Evolutionary conservation across 2,113 vertebrate species (phyloP).

Genomic region (Brienomyrus brachyistius): DNA sequence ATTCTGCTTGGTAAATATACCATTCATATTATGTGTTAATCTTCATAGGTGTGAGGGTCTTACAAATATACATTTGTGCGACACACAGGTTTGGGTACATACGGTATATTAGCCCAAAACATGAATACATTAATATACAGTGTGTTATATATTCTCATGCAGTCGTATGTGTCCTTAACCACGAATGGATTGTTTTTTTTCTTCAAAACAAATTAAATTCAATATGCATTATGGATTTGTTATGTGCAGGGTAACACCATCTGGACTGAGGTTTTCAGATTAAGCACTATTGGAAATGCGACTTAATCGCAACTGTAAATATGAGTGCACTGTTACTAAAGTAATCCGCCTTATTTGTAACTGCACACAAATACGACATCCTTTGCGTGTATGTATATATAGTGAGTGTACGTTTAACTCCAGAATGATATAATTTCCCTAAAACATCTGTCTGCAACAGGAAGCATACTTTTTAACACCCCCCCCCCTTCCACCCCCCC

Average conservation of each 20-base stretch:
- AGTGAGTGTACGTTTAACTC: not conserved
- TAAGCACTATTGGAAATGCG: not conserved
- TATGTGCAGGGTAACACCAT: not conserved
- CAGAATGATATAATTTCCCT: not conserved
- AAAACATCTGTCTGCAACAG: constrained; percentile 8
- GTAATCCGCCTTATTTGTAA: not conserved
- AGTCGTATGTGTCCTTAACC: not conserved
- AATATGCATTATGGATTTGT: not conserved
- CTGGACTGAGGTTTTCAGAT: not conserved
- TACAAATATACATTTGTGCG: not conserved
- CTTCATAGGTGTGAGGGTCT: not conserved
- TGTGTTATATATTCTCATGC: not conserved
- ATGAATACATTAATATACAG: not conserved
- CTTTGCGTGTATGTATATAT: not conserved
- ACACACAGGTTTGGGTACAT: not conserved
- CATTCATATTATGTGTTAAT: not conserved
- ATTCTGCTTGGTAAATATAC: not conserved
- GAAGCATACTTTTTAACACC: constrained; percentile 20
- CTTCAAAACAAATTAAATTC: not conserved
- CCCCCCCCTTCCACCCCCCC: not conserved
- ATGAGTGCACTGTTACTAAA: not conserved
- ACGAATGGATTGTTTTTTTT: not conserved
- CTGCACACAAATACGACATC: not conserved
- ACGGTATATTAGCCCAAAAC: not conserved
- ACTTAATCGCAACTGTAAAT: not conserved